phyloP scores from a whole-genome alignment of 2,888 invertebrate genomes.

The Rhopalosiphum nymphaeae region DNA sequence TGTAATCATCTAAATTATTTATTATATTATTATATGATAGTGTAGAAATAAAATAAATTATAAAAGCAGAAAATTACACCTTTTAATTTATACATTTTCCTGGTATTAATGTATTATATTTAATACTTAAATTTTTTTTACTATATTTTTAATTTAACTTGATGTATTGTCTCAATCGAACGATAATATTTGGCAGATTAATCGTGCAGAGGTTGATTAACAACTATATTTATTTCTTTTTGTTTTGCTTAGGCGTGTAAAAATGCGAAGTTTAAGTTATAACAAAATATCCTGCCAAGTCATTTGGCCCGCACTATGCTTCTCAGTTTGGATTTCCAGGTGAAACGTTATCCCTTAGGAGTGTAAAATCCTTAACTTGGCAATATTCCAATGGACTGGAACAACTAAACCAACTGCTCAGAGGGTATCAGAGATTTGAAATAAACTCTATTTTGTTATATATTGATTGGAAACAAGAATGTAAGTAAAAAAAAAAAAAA shows the following conservation, averaged over 20 bases:
- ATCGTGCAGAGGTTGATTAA: constrained; percentile 19
- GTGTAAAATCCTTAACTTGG: constrained; percentile 50
- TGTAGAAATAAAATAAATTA: neutral
- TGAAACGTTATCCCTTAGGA: constrained; percentile 48
- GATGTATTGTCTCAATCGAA: neutral
- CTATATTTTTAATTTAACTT: neutral
- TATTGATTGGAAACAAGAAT: neutral
- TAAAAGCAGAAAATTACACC: neutral
- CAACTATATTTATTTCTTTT: constrained; percentile 43
- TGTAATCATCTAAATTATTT: neutral
- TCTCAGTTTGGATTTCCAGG: constrained; percentile 45
- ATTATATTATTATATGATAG: no score
- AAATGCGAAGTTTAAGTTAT: constrained; percentile 47
- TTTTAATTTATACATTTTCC: neutral
- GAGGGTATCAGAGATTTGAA: constrained; percentile 46
- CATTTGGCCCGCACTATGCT: constrained; percentile 50
- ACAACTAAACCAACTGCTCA: constrained; percentile 29
- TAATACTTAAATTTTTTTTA: neutral
- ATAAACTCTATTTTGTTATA: constrained; percentile 28
- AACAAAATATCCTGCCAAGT: constrained; percentile 51
- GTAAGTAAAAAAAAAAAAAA: constrained; percentile 1
- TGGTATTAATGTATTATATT: neutral
- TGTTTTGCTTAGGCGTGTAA: constrained; percentile 38
- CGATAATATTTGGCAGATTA: neutral
- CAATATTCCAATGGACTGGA: constrained; percentile 35